A percentile compares a stretch with the other conserved stretches of the same genome.
Conservation (phyloP, 2,113 vertebrate genomes). For the Thermophis baileyi region DNA sequence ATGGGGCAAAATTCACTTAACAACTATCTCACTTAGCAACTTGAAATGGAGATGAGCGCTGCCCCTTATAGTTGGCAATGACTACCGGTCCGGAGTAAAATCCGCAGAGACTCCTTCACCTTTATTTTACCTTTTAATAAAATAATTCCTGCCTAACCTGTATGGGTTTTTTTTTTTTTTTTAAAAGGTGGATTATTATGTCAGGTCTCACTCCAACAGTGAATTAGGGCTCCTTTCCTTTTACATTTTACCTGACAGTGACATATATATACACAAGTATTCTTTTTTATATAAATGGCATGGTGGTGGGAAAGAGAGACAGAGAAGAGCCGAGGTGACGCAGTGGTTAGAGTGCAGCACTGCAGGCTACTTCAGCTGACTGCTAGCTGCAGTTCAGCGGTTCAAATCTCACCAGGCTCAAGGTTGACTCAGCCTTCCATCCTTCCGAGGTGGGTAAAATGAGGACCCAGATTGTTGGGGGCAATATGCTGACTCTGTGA, state of each 20-base stretch:
- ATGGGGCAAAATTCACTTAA: not conserved
- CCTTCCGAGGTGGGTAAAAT: no score
- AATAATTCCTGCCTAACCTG: conserved; percentile 3
- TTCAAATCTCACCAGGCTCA: no score
- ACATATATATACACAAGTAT: not conserved
- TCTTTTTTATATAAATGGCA: not conserved
- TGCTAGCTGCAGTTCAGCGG: no score
- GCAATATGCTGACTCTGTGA: no score
- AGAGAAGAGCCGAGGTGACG: no score
- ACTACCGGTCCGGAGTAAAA: not conserved
- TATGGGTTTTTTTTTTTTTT: not conserved
- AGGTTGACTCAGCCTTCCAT: no score
- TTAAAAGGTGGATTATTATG: not conserved
- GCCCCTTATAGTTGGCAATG: not conserved
- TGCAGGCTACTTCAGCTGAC: no score
- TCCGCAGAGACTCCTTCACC: not conserved
- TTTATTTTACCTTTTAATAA: not conserved
- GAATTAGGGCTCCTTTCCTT: not conserved
- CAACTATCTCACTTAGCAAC: not conserved
- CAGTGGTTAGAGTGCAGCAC: no score
- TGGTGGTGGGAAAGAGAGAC: not conserved
- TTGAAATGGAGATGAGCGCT: not conserved
- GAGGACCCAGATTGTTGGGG: no score
- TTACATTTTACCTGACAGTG: not conserved
- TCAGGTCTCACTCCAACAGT: not conserved